Conservation (phyloP, 2,113 vertebrate genomes). For the Pogonocichla stellata region DNA sequence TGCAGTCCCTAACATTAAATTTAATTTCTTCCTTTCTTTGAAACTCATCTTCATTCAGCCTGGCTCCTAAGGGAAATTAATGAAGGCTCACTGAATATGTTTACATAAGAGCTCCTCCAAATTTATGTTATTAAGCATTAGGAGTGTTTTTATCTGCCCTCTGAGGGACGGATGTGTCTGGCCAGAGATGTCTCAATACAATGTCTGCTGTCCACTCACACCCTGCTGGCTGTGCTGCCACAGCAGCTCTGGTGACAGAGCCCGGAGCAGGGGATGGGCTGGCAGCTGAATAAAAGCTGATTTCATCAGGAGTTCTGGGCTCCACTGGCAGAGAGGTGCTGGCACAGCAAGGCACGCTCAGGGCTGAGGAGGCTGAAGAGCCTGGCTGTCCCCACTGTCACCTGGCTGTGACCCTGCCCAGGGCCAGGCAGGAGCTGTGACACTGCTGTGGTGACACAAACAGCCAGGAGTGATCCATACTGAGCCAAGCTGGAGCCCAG, state of each 20-base stretch:
- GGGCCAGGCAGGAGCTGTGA: not conserved
- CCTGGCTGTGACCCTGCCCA: not conserved
- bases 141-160: conserved; percentile 18
- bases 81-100: conserved; percentile 15
- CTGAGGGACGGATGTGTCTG: not conserved
- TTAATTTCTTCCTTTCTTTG: conserved; percentile 29
- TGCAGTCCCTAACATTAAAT: conserved; percentile 8
- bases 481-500: not conserved
- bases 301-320: not conserved
- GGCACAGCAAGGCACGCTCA: rapidly evolving
- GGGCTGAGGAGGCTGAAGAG: not conserved
- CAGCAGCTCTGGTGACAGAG: not conserved
- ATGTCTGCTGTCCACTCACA: not conserved
- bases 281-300: not conserved
- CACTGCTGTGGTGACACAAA: not conserved
- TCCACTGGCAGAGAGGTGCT: rapidly evolving
- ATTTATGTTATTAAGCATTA: conserved; percentile 37
- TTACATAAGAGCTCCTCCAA: conserved; percentile 46
- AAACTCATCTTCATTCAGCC: conserved; percentile 31
- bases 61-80: conserved; percentile 55
- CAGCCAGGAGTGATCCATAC: rapidly evolving
- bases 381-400: not conserved
- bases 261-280: not conserved
- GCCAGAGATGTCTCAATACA: not conserved
- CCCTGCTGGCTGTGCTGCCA: not conserved